phyloP scores from a whole-genome alignment of 1,140 invertebrate genomes.

The Stegodyphus mimosarum region DNA sequence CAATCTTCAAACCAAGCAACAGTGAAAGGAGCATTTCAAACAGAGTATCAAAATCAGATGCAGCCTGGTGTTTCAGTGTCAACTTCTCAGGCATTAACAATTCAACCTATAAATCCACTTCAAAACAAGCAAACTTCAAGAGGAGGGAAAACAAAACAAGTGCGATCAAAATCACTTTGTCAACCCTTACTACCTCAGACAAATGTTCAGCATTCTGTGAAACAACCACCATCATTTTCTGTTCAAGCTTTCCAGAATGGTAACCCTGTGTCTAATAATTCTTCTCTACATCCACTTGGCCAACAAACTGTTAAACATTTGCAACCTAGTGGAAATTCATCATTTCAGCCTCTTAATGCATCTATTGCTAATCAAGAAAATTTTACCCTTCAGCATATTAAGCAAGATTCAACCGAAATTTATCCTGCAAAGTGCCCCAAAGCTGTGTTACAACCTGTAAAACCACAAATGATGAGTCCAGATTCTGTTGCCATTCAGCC shows the following conservation, averaged over 20 bases:
- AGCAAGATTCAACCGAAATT: conserved; percentile 32
- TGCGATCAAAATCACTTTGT: conserved; percentile 20
- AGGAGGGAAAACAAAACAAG: conserved; percentile 40
- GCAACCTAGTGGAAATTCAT: conserved; percentile 8
- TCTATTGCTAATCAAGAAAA: conserved; percentile 29
- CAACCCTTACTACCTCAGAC: conserved; percentile 32
- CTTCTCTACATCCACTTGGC: neutral
- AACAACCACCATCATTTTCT: conserved; percentile 49
- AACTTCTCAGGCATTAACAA: neutral
- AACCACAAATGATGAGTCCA: neutral
- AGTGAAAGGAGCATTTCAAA: conserved; percentile 16
- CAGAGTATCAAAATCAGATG: conserved; percentile 36
- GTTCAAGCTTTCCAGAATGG: conserved; percentile 48
- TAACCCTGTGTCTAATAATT: neutral
- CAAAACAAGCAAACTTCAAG: conserved; percentile 3
- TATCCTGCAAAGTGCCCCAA: conserved; percentile 43
- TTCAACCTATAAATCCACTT: conserved; percentile 14
- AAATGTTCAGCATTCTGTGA: conserved; percentile 15
- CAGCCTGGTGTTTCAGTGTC: neutral
- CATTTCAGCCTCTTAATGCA: conserved; percentile 34
- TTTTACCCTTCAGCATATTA: conserved; percentile 25
- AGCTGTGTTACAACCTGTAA: conserved; percentile 25
- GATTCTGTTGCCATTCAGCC: conserved; percentile 16
- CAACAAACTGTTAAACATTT: conserved; percentile 20
- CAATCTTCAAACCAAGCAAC: conserved; percentile 33